Evolutionary conservation across 2,797 vertebrate species (phyloP), one percentile per base, ranked within the genome.

Genomic region (Alauda arvensis): DNA sequence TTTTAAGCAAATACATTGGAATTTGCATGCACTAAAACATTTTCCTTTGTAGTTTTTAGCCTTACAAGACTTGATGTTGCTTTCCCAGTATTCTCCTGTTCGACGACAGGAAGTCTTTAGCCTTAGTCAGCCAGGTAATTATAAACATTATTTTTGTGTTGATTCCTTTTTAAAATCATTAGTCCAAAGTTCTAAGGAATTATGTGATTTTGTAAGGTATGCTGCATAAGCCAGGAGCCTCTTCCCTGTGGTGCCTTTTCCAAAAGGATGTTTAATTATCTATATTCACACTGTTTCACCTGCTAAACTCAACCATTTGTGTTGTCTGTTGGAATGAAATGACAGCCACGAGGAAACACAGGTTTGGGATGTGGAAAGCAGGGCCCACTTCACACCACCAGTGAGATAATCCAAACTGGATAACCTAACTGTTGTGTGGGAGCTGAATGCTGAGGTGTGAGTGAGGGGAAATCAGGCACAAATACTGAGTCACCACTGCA

Each of bases 41-140:
- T 88, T 87, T 74, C 29, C 15, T 91, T 51, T 86, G 46, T 88
- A 99, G 99, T 99, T 98, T 96, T 95, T 99, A 95, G 99, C 99
- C 66, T 97, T 99, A 84, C 99, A 99, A 89, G 99, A 99, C 90
- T 94, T 99, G 95, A 98, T 98, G 95, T 96, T 99, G 63, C 97
- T 99, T 92, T 98, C 99, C 82, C 98, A 98, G 37, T 98, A 99
- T 95, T 99, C 98, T 61, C 97, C 98, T 49, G 96, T 97, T 89
- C 97, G 98, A 48, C 98, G 99, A 79, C 96, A 96, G 84, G 98
- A 99, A 95, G 98, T 99, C 83, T 99, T 99, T 88, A 98, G 98
- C 95, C 98, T 99, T 55, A 99, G 99, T 96, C 99, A 99, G 93
- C 99, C 99, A 97, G 99, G 99, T 99, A 97, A 92, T 87, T 83